phyloP scores from a whole-genome alignment of 2,113 vertebrate species.

The Tetrax tetrax region DNA sequence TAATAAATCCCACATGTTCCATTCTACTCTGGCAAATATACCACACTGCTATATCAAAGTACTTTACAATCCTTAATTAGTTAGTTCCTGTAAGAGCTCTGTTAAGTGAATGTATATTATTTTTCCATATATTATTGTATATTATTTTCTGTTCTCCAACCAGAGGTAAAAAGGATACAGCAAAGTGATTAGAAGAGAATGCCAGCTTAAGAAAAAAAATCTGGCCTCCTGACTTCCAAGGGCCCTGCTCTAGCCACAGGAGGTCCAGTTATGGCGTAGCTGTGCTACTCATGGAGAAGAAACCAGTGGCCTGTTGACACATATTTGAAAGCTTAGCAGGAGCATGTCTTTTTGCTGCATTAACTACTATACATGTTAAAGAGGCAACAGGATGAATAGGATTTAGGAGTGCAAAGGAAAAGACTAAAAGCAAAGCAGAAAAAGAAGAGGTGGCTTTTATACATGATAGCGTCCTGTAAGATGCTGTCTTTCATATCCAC shows the following conservation, averaged over 20 bases:
- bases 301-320: not conserved
- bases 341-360: not conserved
- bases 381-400: not conserved
- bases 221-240: not conserved
- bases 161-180: not conserved
- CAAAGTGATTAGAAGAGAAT: too few relatives aligned
- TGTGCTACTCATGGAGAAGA: not conserved
- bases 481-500: not conserved
- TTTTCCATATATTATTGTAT: too few relatives aligned
- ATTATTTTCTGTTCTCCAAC: not conserved
- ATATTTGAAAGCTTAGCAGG: not conserved
- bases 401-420: not conserved
- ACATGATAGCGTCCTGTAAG: not conserved
- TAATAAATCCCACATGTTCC: conserved; percentile 48
- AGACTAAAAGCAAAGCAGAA: not conserved
- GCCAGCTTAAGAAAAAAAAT: not conserved
- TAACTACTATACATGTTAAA: not conserved
- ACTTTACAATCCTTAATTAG: conserved; percentile 25
- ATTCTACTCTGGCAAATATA: conserved; percentile 2
- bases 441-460: not conserved
- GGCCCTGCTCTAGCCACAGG: not conserved
- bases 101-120: not conserved
- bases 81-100: conserved; percentile 14
- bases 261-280: not conserved
- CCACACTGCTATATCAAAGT: not conserved